Evolutionary conservation across 2,113 vertebrate species (phyloP).

Genomic region (Gnathonemus echidnorhynchus): DNA sequence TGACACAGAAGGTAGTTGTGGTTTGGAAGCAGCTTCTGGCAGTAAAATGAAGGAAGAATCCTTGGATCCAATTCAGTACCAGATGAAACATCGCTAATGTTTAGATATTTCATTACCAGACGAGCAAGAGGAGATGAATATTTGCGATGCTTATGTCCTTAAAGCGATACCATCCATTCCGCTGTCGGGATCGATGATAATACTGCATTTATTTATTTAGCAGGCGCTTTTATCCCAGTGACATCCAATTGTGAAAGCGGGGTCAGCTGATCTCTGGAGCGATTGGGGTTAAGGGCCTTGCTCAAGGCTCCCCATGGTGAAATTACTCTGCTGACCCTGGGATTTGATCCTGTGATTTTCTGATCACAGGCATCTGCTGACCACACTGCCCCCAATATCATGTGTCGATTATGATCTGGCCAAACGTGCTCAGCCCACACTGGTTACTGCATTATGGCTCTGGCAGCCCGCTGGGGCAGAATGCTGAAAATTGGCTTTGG

Average conservation of each 20-base stretch:
- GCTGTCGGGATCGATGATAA: background rate
- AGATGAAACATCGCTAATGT: background rate
- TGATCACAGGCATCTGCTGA: background rate
- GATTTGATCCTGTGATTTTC: background rate
- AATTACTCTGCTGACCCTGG: background rate
- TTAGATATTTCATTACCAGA: background rate
- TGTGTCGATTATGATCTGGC: background rate
- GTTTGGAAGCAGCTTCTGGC: background rate
- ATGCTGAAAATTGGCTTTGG: background rate
- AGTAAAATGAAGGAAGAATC: background rate
- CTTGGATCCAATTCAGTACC: background rate
- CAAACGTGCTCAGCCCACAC: background rate
- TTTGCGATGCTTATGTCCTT: background rate
- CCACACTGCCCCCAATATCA: background rate
- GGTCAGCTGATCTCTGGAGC: background rate
- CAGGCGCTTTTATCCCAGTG: background rate
- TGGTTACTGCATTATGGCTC: background rate
- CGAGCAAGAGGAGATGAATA: background rate
- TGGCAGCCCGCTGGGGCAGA: background rate
- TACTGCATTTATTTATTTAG: background rate
- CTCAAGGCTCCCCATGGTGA: background rate
- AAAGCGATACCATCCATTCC: background rate
- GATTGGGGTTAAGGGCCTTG: background rate
- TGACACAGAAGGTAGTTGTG: background rate
- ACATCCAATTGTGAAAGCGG: background rate